These are phyloP conservation scores for Athrips mouffetella DNA, from an alignment of 2,888 invertebrate species.

Conservation along the genomic window DNA sequence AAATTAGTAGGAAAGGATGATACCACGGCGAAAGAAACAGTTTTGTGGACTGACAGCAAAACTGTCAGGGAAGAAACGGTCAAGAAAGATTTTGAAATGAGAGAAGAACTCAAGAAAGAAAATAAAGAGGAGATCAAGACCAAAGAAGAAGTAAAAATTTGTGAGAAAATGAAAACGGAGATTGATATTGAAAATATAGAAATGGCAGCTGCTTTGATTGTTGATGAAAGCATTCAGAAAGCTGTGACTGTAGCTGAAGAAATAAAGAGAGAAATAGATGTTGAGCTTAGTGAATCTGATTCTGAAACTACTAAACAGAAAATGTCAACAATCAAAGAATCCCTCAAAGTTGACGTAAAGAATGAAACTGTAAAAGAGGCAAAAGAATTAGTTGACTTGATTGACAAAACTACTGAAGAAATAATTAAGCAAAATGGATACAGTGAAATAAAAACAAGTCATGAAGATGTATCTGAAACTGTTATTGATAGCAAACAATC, in stretches of 20 bases:
- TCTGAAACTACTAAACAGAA: constrained; percentile 11
- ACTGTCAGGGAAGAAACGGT: constrained; percentile 16
- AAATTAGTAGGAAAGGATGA: constrained; percentile 23
- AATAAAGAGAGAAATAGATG: constrained; percentile 52
- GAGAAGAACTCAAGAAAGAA: constrained; percentile 19
- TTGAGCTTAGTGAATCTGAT: constrained; percentile 33
- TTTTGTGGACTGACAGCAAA: constrained; percentile 9
- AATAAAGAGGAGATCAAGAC: constrained; percentile 9
- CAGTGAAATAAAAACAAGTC: constrained; percentile 6
- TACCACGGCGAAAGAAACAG: constrained; percentile 17
- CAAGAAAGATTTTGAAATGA: constrained; percentile 15
- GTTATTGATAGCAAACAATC: constrained; percentile 24
- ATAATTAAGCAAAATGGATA: constrained; percentile 24
- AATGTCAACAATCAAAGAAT: too few relatives aligned
- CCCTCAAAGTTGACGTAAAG: constrained; percentile 14
- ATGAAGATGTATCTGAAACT: constrained; percentile 17
- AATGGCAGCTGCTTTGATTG: constrained; percentile 49
- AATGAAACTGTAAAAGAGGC: constrained; percentile 18
- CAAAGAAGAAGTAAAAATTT: constrained; percentile 21
- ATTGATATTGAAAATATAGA: constrained; percentile 53
- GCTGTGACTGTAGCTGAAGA: constrained; percentile 55
- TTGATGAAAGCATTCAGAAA: constrained; percentile 56
- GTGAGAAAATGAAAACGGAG: constrained; percentile 24
- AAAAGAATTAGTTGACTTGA: constrained; percentile 24
- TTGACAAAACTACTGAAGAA: constrained; percentile 28